Evolutionary conservation across 2,797 vertebrate species (phyloP).

Genomic region (Gouania willdenowi): DNA sequence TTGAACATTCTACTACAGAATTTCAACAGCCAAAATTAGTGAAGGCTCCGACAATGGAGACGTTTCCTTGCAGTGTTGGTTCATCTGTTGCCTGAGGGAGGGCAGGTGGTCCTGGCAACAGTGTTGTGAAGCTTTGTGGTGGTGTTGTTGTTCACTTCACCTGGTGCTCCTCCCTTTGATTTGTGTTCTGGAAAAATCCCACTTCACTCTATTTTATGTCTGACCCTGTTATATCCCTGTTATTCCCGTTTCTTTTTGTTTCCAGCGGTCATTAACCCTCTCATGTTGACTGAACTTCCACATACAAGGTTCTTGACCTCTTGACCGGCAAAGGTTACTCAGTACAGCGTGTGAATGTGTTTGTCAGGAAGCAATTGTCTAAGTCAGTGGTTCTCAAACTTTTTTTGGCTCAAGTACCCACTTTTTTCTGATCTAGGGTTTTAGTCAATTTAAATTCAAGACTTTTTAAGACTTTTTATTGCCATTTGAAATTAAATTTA

Average conservation of each 20-base stretch:
- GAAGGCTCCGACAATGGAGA: constrained; percentile 10
- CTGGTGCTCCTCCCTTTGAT: background rate
- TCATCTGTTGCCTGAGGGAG: constrained; percentile 48
- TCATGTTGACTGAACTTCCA: constrained; percentile 52
- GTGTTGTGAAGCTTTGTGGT: constrained; percentile 38
- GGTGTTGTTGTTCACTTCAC: constrained; percentile 33
- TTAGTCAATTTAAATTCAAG: no score
- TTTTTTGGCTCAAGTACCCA: no score
- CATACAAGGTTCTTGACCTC: constrained; percentile 58
- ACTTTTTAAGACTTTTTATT: no score
- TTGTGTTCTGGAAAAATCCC: constrained; percentile 1
- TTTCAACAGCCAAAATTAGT: constrained; percentile 29
- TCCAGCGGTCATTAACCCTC: constrained; percentile 59
- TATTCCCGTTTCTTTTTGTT: constrained; percentile 19
- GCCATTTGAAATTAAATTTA: no score
- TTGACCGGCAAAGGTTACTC: constrained; percentile 57
- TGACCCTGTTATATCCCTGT: no score
- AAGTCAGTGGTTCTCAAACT: no score
- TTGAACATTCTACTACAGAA: constrained; percentile 40
- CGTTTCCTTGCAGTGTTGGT: constrained; percentile 24
- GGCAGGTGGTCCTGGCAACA: constrained; percentile 47
- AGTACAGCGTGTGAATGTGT: constrained; percentile 41
- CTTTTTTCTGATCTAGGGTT: no score
- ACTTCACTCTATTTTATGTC: no score
- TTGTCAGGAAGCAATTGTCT: constrained; percentile 38